Evolutionary conservation across 2,888 invertebrate species (phyloP).

Genomic region (Lordiphosa andalusiaca): DNA sequence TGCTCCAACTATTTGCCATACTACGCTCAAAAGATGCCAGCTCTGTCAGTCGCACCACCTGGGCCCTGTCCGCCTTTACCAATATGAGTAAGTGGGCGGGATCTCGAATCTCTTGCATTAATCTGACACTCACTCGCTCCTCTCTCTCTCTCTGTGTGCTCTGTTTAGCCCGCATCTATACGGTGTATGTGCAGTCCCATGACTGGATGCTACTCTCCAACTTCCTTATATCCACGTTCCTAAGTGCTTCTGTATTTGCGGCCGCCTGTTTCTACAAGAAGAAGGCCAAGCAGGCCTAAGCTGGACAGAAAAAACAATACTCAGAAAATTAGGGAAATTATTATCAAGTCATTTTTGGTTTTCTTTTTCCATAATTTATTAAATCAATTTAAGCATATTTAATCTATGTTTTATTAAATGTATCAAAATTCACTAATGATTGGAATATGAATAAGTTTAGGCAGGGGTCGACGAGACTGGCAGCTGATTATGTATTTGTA

Average conservation of each 20-base stretch:
- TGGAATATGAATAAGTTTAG: no score
- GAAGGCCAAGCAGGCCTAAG: slow-evolving; percentile 61
- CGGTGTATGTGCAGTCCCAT: slow-evolving; percentile 88
- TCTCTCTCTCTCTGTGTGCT: neutral
- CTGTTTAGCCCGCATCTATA: slow-evolving; percentile 88
- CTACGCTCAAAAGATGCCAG: slow-evolving; percentile 86
- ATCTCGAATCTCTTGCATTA: neutral
- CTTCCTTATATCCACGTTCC: slow-evolving; percentile 85
- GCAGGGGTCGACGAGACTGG: no score
- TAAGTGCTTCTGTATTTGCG: slow-evolving; percentile 86
- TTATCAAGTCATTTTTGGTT: slow-evolving; percentile 29
- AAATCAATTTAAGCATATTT: no score
- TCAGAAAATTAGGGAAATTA: slow-evolving; percentile 4
- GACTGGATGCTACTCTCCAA: slow-evolving; percentile 87
- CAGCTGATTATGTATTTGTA: no score
- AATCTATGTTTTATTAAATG: no score
- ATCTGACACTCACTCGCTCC: neutral
- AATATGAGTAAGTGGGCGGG: slow-evolving; percentile 87
- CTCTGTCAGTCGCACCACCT: slow-evolving; percentile 88
- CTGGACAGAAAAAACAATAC: slow-evolving; percentile 17
- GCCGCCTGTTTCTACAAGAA: slow-evolving; percentile 87
- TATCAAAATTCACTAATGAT: no score
- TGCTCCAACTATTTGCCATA: slow-evolving; percentile 89
- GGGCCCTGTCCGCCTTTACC: slow-evolving; percentile 90
- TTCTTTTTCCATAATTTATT: no score